Conservation (phyloP, 1,140 invertebrate species). For the Neuroterus valhalla region DNA sequence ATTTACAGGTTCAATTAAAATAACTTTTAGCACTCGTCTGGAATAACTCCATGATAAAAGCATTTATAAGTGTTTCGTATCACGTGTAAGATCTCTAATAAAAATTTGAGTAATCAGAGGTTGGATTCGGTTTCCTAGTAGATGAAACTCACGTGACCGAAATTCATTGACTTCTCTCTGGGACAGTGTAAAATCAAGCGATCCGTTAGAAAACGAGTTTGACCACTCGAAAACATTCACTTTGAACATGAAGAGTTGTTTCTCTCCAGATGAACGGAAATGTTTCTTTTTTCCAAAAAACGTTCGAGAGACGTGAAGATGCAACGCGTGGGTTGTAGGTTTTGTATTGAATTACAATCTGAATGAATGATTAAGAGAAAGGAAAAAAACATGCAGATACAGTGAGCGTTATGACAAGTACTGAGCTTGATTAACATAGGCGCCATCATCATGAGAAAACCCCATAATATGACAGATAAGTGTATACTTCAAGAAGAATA, state of each 20-base stretch:
- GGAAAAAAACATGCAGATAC: neutral
- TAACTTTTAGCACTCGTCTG: too few species aligned
- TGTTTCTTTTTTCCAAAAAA: neutral
- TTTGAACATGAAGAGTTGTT: neutral
- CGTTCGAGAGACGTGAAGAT: neutral
- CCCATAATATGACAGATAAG: slow-evolving; percentile 25
- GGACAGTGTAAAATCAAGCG: slow-evolving; percentile 12
- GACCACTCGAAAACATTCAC: slow-evolving; percentile 1
- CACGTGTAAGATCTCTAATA: too few species aligned
- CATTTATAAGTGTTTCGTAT: too few species aligned
- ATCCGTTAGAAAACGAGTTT: slow-evolving; percentile 28
- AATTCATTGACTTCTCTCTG: neutral
- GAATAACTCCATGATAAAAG: too few species aligned
- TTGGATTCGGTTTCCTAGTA: neutral
- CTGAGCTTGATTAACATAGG: neutral
- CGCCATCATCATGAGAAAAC: neutral
- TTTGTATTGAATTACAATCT: neutral
- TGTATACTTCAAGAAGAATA: slow-evolving; percentile 5
- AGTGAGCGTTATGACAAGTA: neutral
- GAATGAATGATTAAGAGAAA: neutral
- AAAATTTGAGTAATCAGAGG: too few species aligned
- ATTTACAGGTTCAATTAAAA: too few species aligned
- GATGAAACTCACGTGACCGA: neutral
- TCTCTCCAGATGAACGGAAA: neutral
- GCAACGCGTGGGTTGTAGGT: slow-evolving; percentile 3